Evolutionary conservation across 2,113 vertebrate genomes (phyloP).

Genomic region (Microcebus tavaratra): DNA sequence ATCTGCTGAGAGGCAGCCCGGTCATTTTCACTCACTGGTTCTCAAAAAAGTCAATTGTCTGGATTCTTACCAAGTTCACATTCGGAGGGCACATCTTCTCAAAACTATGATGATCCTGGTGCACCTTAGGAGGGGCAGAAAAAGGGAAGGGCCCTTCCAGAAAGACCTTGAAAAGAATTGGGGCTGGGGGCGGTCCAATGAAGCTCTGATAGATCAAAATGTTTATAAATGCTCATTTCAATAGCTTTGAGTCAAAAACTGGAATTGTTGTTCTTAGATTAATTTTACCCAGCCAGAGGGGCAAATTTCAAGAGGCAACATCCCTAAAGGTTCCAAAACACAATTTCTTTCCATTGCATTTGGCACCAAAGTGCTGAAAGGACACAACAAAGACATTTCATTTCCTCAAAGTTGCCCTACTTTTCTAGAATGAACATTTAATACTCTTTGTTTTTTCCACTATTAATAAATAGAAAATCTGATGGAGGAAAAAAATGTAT

Average conservation of each 20-base stretch:
- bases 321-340: conserved; percentile 6
- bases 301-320: conserved; percentile 17
- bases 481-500: not conserved
- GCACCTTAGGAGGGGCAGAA: not conserved
- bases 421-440: not conserved
- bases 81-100: not conserved
- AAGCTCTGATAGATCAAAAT: not conserved
- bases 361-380: conserved; percentile 28
- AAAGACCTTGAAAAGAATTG: not conserved
- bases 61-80: not conserved
- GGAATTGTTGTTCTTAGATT: conserved; percentile 11
- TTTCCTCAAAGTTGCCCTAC: not conserved
- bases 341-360: not conserved
- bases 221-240: not conserved
- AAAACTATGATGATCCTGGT: not conserved
- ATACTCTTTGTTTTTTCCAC: not conserved
- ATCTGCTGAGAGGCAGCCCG: not conserved
- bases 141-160: not conserved
- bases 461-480: not conserved
- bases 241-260: not conserved
- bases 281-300: conserved; percentile 1
- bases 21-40: not conserved
- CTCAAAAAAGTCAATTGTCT: not conserved
- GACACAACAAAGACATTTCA: not conserved
- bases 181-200: not conserved